Evolutionary conservation across 2,888 invertebrate genomes (phyloP), one percentile per base, ranked within the genome.

Genomic region (Eupithecia subfuscata): DNA sequence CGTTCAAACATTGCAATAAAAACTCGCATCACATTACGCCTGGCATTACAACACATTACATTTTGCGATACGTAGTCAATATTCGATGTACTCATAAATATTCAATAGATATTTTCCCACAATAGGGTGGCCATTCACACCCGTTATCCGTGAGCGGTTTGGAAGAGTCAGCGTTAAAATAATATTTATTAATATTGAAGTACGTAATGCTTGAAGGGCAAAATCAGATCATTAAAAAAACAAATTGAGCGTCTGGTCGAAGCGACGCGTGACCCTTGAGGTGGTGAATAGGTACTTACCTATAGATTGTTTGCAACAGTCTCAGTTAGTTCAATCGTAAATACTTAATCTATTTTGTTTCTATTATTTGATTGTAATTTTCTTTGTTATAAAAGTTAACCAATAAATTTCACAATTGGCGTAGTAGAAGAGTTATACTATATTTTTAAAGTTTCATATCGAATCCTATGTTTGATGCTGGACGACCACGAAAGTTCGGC

Each of bases 21-120:
- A 85, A 83, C 82, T 83, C 81, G 43, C 75, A 78, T 76, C 64
- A 73, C 75, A 74, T 78, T 75, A 64, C 69, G 18, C 22, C 25
- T 60, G 69, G 45, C 63, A 73, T 74, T 85, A 82, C 82, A 83
- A 81, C 83, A 86, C 85, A 86, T 87, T 84, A 87, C 85, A 75
- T 79, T 79, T 74, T 64, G 75, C 76, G 75, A 81, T 70, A 86
- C 86, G 84, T 82, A 84, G 84, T 70, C 76, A 79, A 80, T 78
- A 79, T 84, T 86, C 88, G 87, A 89, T 89, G 89, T 87, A 84
- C 85, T 90, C 90, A 93, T 94, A 94, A 93, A 94, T 94, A 94
- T 94, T 94, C 91, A 93, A 94, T 91, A 91, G 91, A 91, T 87
- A 91, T 93, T 90, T 94, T 94, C 93, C 92, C 94, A 94, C 93